Conservation (phyloP, 2,888 invertebrate species). For the Agrotis segetum region DNA sequence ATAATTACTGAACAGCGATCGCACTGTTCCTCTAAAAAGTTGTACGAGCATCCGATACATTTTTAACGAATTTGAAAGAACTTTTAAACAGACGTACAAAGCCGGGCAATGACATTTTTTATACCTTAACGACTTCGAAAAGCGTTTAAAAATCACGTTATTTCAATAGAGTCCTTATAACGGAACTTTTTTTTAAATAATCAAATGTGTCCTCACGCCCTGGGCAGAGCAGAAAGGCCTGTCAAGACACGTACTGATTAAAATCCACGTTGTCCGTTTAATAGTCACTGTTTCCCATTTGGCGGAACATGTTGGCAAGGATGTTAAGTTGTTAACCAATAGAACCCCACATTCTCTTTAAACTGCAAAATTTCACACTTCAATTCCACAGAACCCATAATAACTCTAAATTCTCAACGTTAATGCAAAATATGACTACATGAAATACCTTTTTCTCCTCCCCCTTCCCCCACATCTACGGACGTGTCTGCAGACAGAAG, state of each 20-base stretch:
- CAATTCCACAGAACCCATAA: not conserved
- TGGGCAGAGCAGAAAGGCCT: too few relatives aligned
- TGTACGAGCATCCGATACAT: not conserved
- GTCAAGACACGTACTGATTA: too few relatives aligned
- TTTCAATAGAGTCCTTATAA: too few relatives aligned
- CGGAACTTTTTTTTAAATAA: too few relatives aligned
- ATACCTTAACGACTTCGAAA: not conserved
- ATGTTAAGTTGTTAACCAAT: not conserved
- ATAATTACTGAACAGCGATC: conserved; percentile 25
- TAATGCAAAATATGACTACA: conserved; percentile 54
- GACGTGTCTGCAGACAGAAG: conserved; percentile 44
- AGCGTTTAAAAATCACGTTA: not conserved
- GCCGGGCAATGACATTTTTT: not conserved
- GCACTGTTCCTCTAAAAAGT: conserved; percentile 28
- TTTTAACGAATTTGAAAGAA: conserved; percentile 17
- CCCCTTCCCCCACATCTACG: conserved; percentile 29
- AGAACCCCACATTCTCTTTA: not conserved
- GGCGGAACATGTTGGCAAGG: not conserved
- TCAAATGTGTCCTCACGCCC: too few relatives aligned
- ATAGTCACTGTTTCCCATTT: too few relatives aligned
- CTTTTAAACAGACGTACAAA: conserved; percentile 10
- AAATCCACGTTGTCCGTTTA: too few relatives aligned
- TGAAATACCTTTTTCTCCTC: conserved; percentile 39
- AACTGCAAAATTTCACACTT: not conserved
- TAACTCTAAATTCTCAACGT: conserved; percentile 29